Evolutionary conservation across 2,888 invertebrate species (phyloP).

Genomic region (Conops quadrifasciatus): DNA sequence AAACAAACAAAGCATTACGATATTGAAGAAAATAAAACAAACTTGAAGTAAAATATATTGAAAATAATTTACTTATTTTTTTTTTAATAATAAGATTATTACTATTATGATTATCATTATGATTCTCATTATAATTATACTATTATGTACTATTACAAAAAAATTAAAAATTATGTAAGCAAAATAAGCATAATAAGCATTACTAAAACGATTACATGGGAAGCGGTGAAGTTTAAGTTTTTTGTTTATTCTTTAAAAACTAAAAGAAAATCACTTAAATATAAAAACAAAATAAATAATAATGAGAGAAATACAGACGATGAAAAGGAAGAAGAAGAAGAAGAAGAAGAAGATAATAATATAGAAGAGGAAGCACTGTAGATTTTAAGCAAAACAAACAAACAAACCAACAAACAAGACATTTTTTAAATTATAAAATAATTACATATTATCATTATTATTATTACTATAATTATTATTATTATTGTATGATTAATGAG

Average conservation of each 20-base stretch:
- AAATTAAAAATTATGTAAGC: not conserved
- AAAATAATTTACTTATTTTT: conserved; percentile 25
- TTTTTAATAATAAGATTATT: conserved; percentile 17
- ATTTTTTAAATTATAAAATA: conserved; percentile 35
- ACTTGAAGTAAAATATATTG: conserved; percentile 10
- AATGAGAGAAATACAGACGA: conserved; percentile 18
- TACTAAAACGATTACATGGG: conserved; percentile 21
- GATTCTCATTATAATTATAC: conserved; percentile 13
- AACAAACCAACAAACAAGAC: conserved; percentile 40
- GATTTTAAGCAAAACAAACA: conserved; percentile 40
- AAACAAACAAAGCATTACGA: not conserved
- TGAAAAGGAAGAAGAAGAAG: not conserved
- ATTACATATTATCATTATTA: conserved; percentile 28
- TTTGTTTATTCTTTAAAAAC: conserved; percentile 3
- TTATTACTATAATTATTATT: not conserved
- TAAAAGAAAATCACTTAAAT: conserved; percentile 1
- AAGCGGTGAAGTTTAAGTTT: conserved; percentile 8
- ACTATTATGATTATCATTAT: conserved; percentile 21
- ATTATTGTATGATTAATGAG: too few relatives aligned
- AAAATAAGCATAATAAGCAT: conserved; percentile 1
- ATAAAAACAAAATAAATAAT: conserved; percentile 41
- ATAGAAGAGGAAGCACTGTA: conserved; percentile 29
- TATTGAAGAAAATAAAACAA: not conserved
- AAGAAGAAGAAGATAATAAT: not conserved
- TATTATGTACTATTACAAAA: conserved; percentile 17